Conservation (phyloP, 2,888 invertebrate species). For the Quadriops clusia region DNA sequence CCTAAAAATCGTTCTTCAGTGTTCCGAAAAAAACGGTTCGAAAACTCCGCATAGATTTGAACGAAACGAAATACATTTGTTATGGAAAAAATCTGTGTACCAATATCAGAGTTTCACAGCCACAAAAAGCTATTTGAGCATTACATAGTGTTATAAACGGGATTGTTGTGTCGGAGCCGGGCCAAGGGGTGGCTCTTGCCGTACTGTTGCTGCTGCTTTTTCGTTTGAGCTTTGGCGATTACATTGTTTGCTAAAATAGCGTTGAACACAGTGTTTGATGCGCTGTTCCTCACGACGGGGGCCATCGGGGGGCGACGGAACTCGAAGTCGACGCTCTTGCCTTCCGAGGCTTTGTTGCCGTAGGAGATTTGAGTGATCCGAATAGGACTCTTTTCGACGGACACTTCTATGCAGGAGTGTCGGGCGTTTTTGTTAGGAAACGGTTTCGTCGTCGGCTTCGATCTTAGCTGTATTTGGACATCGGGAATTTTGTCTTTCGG, state of each 20-base stretch:
- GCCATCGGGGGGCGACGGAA: conserved; percentile 37
- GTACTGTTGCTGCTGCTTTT: conserved; percentile 75
- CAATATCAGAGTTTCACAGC: conserved; percentile 9
- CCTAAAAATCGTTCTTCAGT: too few relatives aligned
- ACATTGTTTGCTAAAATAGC: too few relatives aligned
- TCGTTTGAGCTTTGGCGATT: conserved; percentile 53
- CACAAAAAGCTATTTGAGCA: conserved; percentile 8
- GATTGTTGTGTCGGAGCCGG: conserved; percentile 70
- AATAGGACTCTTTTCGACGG: conserved; percentile 25
- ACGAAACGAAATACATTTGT: too few relatives aligned
- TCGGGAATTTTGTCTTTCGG: conserved; percentile 15
- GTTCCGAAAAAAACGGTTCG: too few relatives aligned
- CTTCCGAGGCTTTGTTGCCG: conserved; percentile 17
- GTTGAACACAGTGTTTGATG: conserved; percentile 48
- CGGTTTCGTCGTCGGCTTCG: conserved; percentile 12
- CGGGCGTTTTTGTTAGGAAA: conserved; percentile 20
- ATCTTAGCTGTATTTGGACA: conserved; percentile 22
- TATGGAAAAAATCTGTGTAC: conserved; percentile 8
- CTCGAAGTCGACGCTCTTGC: conserved; percentile 24
- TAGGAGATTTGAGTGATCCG: conserved; percentile 26
- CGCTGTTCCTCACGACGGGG: conserved; percentile 26
- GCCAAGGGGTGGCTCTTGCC: conserved; percentile 88
- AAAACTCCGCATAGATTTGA: too few relatives aligned
- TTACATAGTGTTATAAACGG: conserved; percentile 84
- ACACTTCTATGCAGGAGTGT: conserved; percentile 32